Evolutionary conservation across 2,797 vertebrate genomes (phyloP), one percentile per base, ranked within the genome.

Genomic region (Rhabdomys pumilio): DNA sequence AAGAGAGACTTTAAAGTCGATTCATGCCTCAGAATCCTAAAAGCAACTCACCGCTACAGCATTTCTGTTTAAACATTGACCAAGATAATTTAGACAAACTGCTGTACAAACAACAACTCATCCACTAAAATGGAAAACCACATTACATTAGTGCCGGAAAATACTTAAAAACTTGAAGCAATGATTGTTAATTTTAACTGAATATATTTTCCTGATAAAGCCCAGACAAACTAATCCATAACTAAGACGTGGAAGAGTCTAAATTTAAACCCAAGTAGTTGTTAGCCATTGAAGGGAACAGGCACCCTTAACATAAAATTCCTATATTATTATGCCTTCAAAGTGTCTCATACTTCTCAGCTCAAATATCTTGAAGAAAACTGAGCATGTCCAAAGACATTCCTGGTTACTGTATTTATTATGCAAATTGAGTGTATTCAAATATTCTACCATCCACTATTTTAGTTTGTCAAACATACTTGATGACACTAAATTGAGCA

Each of bases 61-160:
- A 72, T 29, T 75, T 76, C 86, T 83, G 31, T 72, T 89, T 50
- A 91, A 53, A 76, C 57, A 3, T 72, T 19, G 26, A 76, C 38
- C 57, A 95, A 53, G n/a, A 80, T 59, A 76, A 72, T 82, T 89
- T 57, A 85, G 26, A 91, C 38, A 86, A 93, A 96, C 53, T 53
- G 44, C 38, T 86, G 47, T 41, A 57, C 6, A 57, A 73, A 53
- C 88, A 44, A 63, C 11, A 93, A 17, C 13, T 34, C 24, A 31
- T 8, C 29, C 29, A 55, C 59, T 67, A 53, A 67, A 44, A 38
- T 31, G 15, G 31, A 89, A 91, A 96, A 53, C 29, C 13, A n/a
- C 4, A 38, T 24, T 9, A 75, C 29, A 50, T 3, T 57, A 9
- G 19, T 41, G 12, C 2, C 41, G 72, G 8, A 82, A 97, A 94